Conservation (phyloP, 2,888 invertebrate genomes). For the Rhagonycha fulva region DNA sequence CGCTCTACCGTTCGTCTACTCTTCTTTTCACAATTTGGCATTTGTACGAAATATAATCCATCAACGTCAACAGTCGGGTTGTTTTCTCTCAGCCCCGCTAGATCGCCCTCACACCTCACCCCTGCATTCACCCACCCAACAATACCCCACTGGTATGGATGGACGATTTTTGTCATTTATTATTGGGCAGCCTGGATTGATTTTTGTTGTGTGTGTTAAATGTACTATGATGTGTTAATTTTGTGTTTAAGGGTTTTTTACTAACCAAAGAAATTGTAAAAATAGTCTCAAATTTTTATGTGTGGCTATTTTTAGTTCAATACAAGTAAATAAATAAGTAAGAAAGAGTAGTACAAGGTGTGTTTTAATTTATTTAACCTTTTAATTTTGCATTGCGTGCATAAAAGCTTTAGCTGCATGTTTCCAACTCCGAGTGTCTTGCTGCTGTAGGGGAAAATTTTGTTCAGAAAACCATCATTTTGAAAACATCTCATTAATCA, state of each 20-base stretch:
- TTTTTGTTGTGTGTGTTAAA: constrained; percentile 51
- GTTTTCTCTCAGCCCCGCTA: constrained; percentile 54
- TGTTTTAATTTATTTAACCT: constrained; percentile 11
- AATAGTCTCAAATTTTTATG: neutral
- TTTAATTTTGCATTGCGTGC: constrained; percentile 29
- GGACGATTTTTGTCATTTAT: constrained; percentile 59
- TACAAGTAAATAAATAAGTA: neutral
- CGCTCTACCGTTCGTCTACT: constrained; percentile 52
- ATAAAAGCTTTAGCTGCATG: constrained; percentile 30
- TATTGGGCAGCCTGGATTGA: constrained; percentile 56
- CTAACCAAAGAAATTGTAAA: constrained; percentile 21
- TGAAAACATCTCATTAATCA: constrained; percentile 56
- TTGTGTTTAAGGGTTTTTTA: constrained; percentile 38
- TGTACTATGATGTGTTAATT: constrained; percentile 54
- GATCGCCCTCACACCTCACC: constrained; percentile 42
- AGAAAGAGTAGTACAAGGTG: neutral
- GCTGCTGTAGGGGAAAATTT: constrained; percentile 42
- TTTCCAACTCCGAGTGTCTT: constrained; percentile 31
- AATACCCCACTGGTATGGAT: constrained; percentile 57
- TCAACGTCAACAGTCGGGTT: constrained; percentile 59
- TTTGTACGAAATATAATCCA: constrained; percentile 59
- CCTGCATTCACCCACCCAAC: constrained; percentile 47
- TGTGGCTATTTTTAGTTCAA: neutral
- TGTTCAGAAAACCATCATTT: constrained; percentile 54
- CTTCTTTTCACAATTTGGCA: constrained; percentile 60